Conservation (phyloP, 2,113 vertebrate species). For the Xiphophorus couchianus region DNA sequence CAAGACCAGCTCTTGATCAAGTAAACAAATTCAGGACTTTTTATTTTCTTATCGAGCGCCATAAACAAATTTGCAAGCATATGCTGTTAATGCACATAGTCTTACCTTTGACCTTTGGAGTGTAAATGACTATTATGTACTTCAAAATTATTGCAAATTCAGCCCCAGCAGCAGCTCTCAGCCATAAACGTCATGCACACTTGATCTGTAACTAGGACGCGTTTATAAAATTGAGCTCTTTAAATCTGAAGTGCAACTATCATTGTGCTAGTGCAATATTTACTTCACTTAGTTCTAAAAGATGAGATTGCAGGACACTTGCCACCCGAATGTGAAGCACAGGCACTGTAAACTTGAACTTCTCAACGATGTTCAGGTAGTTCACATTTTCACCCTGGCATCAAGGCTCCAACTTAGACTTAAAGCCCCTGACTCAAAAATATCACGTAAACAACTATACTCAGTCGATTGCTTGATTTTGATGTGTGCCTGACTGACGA, state of each 20-base stretch:
- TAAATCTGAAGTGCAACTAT: slow-evolving; percentile 53
- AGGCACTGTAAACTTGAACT: slow-evolving; percentile 33
- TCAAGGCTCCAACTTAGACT: slow-evolving; percentile 34
- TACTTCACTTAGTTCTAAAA: slow-evolving; percentile 40
- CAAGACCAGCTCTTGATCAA: slow-evolving; percentile 18
- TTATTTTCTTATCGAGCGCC: slow-evolving; percentile 37
- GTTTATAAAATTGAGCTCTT: slow-evolving; percentile 45
- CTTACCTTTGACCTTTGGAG: not conserved
- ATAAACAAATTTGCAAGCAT: slow-evolving; percentile 30
- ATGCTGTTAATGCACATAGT: not conserved
- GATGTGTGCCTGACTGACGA: slow-evolving; percentile 38
- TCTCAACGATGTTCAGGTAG: slow-evolving; percentile 26
- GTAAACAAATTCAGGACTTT: slow-evolving; percentile 27
- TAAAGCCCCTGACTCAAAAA: slow-evolving; percentile 25
- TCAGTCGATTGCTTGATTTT: slow-evolving; percentile 42
- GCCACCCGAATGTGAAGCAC: slow-evolving; percentile 28
- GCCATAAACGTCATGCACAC: slow-evolving; percentile 66
- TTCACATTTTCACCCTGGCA: slow-evolving; percentile 29
- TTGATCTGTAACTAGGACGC: slow-evolving; percentile 25
- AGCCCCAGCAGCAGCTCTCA: slow-evolving; percentile 47
- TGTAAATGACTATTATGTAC: slow-evolving; percentile 40
- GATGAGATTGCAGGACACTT: slow-evolving; percentile 31
- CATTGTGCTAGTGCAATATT: slow-evolving; percentile 53
- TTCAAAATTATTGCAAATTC: slow-evolving; percentile 37
- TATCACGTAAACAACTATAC: slow-evolving; percentile 46